A percentile compares a stretch with the other conserved stretches of the same genome.
Conservation (phyloP, 2,888 invertebrate species). For the Drosophila emarginata region DNA sequence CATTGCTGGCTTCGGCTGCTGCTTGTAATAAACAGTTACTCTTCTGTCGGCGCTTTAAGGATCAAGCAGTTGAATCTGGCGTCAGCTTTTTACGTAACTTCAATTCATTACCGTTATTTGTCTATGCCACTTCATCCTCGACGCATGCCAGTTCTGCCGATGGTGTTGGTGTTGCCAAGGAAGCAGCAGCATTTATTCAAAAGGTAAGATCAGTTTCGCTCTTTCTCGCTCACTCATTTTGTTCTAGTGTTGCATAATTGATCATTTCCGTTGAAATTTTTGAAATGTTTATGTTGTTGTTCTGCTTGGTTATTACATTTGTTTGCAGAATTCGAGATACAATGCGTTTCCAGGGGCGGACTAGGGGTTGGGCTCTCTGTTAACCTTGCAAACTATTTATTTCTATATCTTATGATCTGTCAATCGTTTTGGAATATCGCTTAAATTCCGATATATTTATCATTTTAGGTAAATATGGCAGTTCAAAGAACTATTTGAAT, state of each 20-base stretch:
- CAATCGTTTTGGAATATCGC: too few species aligned
- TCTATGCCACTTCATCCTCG: constrained; percentile 79
- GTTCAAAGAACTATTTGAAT: background rate
- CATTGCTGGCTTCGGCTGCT: constrained; percentile 54
- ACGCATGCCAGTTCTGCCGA: constrained; percentile 78
- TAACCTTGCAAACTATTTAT: constrained; percentile 49
- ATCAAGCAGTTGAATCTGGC: constrained; percentile 44
- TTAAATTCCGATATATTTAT: constrained; percentile 25
- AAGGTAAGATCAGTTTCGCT: constrained; percentile 56
- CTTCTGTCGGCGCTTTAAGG: constrained; percentile 79
- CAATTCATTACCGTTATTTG: constrained; percentile 77
- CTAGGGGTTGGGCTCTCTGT: background rate
- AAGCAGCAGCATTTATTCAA: constrained; percentile 61
- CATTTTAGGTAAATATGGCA: background rate
- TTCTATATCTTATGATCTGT: too few species aligned
- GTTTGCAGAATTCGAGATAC: constrained; percentile 32
- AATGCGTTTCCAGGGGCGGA: background rate
- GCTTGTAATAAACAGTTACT: constrained; percentile 73
- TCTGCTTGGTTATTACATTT: constrained; percentile 53
- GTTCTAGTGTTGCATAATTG: constrained; percentile 67
- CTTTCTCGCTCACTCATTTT: constrained; percentile 14
- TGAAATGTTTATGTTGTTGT: constrained; percentile 44
- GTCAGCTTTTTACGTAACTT: constrained; percentile 76
- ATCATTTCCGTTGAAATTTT: constrained; percentile 62
- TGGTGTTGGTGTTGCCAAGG: constrained; percentile 78